Conservation (phyloP, 2,113 vertebrate species). For the Aspiorhynchus laticeps region DNA sequence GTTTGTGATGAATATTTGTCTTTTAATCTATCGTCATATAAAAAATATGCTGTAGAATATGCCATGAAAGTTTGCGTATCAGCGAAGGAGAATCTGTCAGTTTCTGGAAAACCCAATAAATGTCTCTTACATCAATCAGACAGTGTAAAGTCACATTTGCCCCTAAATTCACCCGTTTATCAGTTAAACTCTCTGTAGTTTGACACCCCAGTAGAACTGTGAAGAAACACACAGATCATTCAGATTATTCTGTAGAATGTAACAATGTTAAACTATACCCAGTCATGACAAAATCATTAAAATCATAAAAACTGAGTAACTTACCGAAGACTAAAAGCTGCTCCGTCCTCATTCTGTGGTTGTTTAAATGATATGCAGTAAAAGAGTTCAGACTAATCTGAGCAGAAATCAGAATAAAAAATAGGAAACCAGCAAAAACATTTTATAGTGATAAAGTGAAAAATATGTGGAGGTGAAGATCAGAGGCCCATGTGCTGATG, state of each 20-base stretch:
- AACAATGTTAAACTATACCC: no score
- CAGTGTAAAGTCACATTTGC: slow-evolving; percentile 48
- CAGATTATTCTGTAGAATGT: not conserved
- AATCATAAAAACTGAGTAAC: not conserved
- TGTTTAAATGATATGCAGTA: not conserved
- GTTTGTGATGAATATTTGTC: no score
- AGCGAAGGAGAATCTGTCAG: no score
- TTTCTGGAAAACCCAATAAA: slow-evolving; percentile 40
- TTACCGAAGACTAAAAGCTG: not conserved
- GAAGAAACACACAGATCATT: not conserved
- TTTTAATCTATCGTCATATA: no score
- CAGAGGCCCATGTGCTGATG: no score
- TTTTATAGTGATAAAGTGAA: no score
- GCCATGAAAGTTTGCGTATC: no score
- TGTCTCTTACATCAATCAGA: not conserved
- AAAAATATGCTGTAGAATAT: no score
- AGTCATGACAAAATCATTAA: not conserved
- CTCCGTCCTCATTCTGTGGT: not conserved
- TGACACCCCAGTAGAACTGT: slow-evolving; percentile 29
- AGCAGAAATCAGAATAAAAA: no score
- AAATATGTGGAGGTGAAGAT: no score
- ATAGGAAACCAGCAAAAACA: no score
- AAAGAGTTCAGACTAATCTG: no score
- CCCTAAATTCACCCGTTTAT: slow-evolving; percentile 35
- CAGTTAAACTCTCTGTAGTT: not conserved